Evolutionary conservation across 2,113 vertebrate genomes (phyloP), one percentile per base, ranked within the genome.

Genomic region (Puffinus mauretanicus): DNA sequence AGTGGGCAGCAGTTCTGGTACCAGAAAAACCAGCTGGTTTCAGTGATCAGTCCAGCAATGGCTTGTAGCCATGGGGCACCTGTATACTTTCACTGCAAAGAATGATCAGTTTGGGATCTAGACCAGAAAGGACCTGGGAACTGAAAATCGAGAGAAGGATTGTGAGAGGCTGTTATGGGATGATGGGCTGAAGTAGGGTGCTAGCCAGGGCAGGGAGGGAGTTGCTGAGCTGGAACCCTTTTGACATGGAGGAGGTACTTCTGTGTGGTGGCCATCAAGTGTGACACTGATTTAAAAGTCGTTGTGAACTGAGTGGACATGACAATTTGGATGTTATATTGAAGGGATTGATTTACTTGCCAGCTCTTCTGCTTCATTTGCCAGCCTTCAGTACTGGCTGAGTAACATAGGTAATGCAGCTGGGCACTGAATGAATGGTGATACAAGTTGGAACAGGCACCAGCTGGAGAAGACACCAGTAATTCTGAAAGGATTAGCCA

Each of bases 251-350:
- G 38, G 36, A 54, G 34, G 6, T 52, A 44, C 20, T 13, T 67
- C 42, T 73, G 26, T n/a, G 57, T 51, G 49, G 40, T 73, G 57
- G 49, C 25, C 34, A 10, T 46, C 14, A 18, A 32, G n/a, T 2
- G 19, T 55, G 66, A 64, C 32, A 13, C 20, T 25, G 13, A 26
- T 30, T 29, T 27, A 32, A 49, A 75, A 66, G 54, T 9, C 2
- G 1, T 2, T n/a, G 40, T 46, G 57, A 71, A 4, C 17, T 22
- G 44, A 34, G 14, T 21, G 42, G 32, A 47, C 0, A 0, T 5
- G 2, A 22, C 12, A 42, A 9, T 62, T 40, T 38, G 19, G 14
- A 8, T 27, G 12, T 70, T 86, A 16, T 22, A 7, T 16, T 29
- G 30, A 55, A 36, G 40, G 44, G 21, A 49, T 2, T 38, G 13